phyloP scores from a whole-genome alignment of 2,113 vertebrate species.

The Ceratotherium simum region DNA sequence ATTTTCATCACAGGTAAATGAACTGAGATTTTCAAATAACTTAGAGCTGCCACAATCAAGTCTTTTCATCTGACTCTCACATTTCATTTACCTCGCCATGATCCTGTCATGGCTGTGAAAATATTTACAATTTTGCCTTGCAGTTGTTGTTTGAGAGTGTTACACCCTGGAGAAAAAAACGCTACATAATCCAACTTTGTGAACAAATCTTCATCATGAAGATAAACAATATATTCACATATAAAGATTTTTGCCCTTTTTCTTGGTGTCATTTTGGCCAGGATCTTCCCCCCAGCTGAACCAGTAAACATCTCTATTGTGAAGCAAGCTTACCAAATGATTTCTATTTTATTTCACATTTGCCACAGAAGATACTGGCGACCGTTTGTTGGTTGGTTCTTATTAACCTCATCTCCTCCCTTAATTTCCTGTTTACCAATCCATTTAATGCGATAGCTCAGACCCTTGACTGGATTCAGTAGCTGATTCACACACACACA shows the following conservation, averaged over 20 bases:
- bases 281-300: not conserved
- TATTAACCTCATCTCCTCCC: not conserved
- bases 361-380: not conserved
- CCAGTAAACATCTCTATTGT: not conserved
- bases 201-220: not conserved
- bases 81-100: not conserved
- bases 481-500: not conserved
- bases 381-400: not conserved
- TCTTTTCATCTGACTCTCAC: not conserved
- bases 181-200: not conserved
- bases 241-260: not conserved
- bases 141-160: not conserved
- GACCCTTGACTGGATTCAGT: not conserved
- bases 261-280: not conserved
- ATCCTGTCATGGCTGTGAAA: not conserved
- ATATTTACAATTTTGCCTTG: conserved; percentile 6
- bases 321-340: not conserved
- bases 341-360: not conserved
- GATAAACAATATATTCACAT: not conserved
- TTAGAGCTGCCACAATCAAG: not conserved
- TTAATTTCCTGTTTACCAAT: not conserved
- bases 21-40: conserved; percentile 33
- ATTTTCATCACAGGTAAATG: conserved; percentile 56
- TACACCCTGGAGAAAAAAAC: not conserved
- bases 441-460: not conserved